Evolutionary conservation across 30 jellyfish, hydroid and myxozoan species (phyloP), one percentile per base, ranked within the genome.

Genomic region (Turritopsis dohrnii): DNA sequence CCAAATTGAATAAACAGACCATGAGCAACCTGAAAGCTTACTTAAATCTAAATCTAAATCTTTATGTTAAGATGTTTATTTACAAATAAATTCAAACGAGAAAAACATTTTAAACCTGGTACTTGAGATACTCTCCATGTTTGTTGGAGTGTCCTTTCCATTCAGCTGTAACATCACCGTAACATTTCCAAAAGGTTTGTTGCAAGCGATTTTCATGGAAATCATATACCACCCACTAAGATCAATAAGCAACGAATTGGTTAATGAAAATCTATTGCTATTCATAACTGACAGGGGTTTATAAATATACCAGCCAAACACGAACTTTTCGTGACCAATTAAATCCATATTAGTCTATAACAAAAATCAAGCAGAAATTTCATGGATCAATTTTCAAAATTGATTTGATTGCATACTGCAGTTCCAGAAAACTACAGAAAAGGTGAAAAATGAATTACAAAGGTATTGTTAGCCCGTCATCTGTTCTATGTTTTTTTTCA

Each of bases 131-230:
- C 77, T 69, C 77, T 69, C 31, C 0, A 69, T 0, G 19, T 0
- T 27, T 19, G 16, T 8, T 69, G 77, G 9, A 7, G 9, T 21
- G 9, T 1, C 77, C 30, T 69, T 69, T 23, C 30, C 77, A n/a
- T 69, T 27, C 8, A 27, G 8, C 28, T 27, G 28, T n/a, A 69
- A 27, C 0, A 19, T 69, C 1, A 69, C 8, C 8, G 77, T 69
- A 1, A 69, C 77, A 27, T 69, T 69, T 9, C 77, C 77, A 69
- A 69, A 69, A 7, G 77, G 77, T 69, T n/a, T 69, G 9, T 19
- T 69, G 77, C 30, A 69, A 69, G 30, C 77, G 30, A 69, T 27
- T 69, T 69, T 23, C 30, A 69, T n/a, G 28, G 77, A 69, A 69
- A 69, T 27, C 22, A 69, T 69, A 21, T 69, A 19, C 77, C 77